Percentiles rank a stretch among this genome's conserved stretches.
Conservation (phyloP, 1,140 invertebrate species). For the Nephotettix cincticeps region DNA sequence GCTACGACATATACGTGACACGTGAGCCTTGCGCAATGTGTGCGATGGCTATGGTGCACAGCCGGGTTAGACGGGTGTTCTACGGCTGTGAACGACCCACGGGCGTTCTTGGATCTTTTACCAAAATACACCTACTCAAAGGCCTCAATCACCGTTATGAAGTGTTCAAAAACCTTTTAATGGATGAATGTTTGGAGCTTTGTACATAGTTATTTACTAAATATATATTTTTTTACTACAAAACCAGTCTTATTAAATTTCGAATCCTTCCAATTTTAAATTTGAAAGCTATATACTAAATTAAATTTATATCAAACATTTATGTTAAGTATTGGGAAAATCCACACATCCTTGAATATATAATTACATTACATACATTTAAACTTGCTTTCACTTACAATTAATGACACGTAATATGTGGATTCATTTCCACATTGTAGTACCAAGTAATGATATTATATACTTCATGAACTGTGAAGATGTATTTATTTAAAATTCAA, state of each 20-base stretch:
- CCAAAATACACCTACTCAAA: slow-evolving; percentile 73
- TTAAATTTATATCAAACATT: too few relatives aligned
- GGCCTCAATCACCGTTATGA: slow-evolving; percentile 91
- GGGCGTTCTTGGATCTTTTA: slow-evolving; percentile 70
- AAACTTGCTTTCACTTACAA: too few relatives aligned
- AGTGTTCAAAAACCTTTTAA: slow-evolving; percentile 60
- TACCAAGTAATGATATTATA: too few relatives aligned
- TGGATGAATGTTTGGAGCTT: slow-evolving; percentile 27
- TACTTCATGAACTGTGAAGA: too few relatives aligned
- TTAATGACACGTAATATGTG: too few relatives aligned
- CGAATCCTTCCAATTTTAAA: too few relatives aligned
- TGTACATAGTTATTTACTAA: background rate
- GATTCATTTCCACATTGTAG: too few relatives aligned
- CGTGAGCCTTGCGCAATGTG: slow-evolving; percentile 92
- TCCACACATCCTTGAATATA: too few relatives aligned
- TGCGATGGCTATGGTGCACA: slow-evolving; percentile 91
- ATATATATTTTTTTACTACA: background rate
- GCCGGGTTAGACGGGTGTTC: slow-evolving; percentile 78
- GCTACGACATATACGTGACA: slow-evolving; percentile 81
- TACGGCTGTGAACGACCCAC: slow-evolving; percentile 56
- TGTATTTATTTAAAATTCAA: too few relatives aligned
- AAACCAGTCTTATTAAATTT: background rate
- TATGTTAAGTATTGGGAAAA: too few relatives aligned
- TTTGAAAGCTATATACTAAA: too few relatives aligned
- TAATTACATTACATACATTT: too few relatives aligned